phyloP scores from a whole-genome alignment of 2,113 vertebrate species.

The Butorides virescens region DNA sequence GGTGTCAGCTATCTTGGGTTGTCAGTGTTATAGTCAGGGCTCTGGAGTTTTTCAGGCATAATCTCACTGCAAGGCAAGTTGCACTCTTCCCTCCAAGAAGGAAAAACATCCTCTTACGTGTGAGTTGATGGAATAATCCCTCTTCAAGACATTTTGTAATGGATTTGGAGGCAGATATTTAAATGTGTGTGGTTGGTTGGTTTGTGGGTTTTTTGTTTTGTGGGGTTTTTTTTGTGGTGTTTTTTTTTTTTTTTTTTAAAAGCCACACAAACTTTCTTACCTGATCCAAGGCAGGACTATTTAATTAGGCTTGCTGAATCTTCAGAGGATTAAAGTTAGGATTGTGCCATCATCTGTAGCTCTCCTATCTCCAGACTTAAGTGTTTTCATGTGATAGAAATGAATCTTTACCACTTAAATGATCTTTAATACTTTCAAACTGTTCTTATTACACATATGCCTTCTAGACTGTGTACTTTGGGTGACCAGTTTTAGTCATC shows the following conservation, averaged over 20 bases:
- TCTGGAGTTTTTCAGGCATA: not conserved
- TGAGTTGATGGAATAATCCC: not conserved
- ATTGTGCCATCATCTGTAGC: not conserved
- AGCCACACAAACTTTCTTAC: not conserved
- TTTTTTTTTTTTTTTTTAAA: not conserved
- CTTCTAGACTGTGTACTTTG: not conserved
- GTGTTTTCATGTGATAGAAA: not conserved
- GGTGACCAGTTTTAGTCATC: not conserved
- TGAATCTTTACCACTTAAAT: not conserved
- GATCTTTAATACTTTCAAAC: not conserved
- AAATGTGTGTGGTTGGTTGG: not conserved
- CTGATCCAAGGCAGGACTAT: not conserved
- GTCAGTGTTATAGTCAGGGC: not conserved
- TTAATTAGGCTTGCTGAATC: not conserved
- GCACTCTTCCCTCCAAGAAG: not conserved
- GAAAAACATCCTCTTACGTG: not conserved
- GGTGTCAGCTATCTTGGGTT: not conserved
- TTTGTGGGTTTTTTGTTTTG: too few relatives aligned
- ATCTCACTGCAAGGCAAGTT: not conserved
- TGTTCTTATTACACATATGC: not conserved
- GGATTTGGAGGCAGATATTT: not conserved
- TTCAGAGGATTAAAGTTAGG: not conserved
- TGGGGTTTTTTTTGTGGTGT: too few relatives aligned
- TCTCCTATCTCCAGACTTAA: not conserved
- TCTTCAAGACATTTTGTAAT: not conserved